These are phyloP conservation scores for Scylla paramamosain DNA, from an alignment of 1,140 invertebrate species.

Conservation along the genomic window DNA sequence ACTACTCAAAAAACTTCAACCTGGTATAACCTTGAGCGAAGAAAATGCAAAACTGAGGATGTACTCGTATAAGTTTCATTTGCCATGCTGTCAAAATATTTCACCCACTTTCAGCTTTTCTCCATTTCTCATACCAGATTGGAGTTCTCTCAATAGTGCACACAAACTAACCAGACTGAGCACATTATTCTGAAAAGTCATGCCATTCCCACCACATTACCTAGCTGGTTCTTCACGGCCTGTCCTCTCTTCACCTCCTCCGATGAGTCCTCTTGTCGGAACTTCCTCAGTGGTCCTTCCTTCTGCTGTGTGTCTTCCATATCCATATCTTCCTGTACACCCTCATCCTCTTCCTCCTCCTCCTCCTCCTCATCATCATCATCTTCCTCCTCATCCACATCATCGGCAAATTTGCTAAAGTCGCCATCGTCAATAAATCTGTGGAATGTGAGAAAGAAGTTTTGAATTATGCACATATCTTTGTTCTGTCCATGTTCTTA, in stretches of 20 bases:
- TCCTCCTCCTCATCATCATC: conserved; percentile 58
- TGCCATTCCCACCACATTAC: conserved; percentile 39
- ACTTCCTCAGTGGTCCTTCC: conserved; percentile 60
- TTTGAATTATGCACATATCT: too few species aligned
- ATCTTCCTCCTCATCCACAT: conserved; percentile 28
- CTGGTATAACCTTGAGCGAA: too few species aligned
- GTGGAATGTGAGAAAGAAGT: not conserved
- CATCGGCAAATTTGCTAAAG: conserved; percentile 52
- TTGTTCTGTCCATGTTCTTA: too few species aligned
- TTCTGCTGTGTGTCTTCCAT: not conserved
- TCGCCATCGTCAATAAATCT: conserved; percentile 40
- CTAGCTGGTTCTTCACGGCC: conserved; percentile 66
- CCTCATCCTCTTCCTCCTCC: conserved; percentile 36
- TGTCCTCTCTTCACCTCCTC: conserved; percentile 66
- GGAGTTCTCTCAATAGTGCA: too few species aligned
- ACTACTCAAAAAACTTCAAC: too few species aligned
- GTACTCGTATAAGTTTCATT: too few species aligned
- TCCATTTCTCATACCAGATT: too few species aligned
- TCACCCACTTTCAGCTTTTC: too few species aligned
- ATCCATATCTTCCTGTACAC: conserved; percentile 12
- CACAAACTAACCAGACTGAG: too few species aligned
- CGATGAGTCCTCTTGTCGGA: conserved; percentile 28
- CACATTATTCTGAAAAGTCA: too few species aligned
- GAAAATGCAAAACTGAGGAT: too few species aligned
- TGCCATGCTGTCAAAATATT: too few species aligned